Conservation (phyloP, 2,113 vertebrate species). For the Tringa solitaria region DNA sequence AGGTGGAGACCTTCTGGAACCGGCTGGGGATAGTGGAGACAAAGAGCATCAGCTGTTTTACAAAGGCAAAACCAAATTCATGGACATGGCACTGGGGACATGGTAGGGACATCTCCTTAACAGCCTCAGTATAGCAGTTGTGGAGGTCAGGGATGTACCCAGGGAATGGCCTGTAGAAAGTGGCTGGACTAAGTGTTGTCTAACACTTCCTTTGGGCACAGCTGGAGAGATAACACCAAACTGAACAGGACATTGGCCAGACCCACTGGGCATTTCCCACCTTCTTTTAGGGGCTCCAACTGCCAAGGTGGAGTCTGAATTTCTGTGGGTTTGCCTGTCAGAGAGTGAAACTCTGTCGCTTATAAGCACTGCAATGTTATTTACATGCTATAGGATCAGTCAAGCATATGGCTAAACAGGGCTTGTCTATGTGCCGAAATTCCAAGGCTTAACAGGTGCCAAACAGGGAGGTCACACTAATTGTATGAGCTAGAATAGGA, state of each 20-base stretch:
- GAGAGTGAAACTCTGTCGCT: neutral
- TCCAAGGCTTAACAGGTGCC: neutral
- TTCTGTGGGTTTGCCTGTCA: neutral
- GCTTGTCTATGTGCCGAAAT: neutral
- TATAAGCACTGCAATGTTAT: neutral
- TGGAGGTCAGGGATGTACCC: neutral
- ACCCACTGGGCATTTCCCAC: neutral
- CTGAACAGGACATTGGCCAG: neutral
- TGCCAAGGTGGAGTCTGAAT: neutral
- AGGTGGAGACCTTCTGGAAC: neutral
- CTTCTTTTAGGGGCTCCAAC: neutral
- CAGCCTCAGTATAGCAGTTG: rapidly evolving
- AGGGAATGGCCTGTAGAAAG: neutral
- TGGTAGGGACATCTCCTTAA: neutral
- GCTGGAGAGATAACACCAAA: neutral
- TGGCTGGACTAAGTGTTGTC: neutral
- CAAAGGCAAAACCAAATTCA: neutral
- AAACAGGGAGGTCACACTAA: neutral
- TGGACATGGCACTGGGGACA: neutral
- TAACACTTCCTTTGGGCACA: neutral
- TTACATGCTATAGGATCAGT: neutral
- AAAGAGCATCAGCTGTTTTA: neutral
- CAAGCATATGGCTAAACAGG: neutral
- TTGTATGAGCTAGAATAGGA: neutral
- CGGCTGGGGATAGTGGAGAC: neutral